Evolutionary conservation across 2,888 invertebrate species (phyloP).

Genomic region (Chloroclysta siterata): DNA sequence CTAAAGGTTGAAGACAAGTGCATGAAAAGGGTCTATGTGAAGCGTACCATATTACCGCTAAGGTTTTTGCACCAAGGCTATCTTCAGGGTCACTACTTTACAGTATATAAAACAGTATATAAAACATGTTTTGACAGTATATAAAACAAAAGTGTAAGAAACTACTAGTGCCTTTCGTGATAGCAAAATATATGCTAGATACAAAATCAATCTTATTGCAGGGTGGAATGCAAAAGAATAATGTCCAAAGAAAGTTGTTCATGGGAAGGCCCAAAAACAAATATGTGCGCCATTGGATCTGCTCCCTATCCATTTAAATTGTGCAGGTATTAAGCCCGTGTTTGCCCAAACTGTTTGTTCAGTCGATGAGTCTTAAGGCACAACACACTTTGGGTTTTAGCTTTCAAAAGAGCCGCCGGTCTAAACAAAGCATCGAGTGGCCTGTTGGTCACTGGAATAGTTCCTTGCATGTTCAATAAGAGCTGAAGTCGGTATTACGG

Average conservation of each 20-base stretch:
- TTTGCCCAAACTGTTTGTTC: slow-evolving; percentile 74
- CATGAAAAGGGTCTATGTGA: neutral
- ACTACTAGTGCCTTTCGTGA: slow-evolving; percentile 17
- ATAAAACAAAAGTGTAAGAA: neutral
- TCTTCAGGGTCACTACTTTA: neutral
- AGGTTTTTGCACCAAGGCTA: neutral
- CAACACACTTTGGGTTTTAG: slow-evolving; percentile 84
- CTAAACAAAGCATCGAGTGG: slow-evolving; percentile 74
- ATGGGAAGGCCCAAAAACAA: slow-evolving; percentile 63
- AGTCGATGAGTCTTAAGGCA: slow-evolving; percentile 80
- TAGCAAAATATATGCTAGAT: neutral
- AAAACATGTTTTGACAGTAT: neutral
- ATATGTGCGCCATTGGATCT: slow-evolving; percentile 62
- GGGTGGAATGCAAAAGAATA: slow-evolving; percentile 40
- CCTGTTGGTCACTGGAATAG: slow-evolving; percentile 66
- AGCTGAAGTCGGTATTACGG: slow-evolving; percentile 68
- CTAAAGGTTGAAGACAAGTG: neutral
- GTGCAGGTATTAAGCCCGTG: slow-evolving; percentile 76
- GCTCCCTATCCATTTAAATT: slow-evolving; percentile 81
- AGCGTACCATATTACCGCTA: neutral
- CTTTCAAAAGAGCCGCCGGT: slow-evolving; percentile 81
- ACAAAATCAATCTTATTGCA: slow-evolving; percentile 3
- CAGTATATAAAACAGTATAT: neutral
- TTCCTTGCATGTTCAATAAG: slow-evolving; percentile 72
- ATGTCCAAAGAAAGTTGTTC: slow-evolving; percentile 56